phyloP scores from a whole-genome alignment of 2,797 vertebrate species.

The Lutjanus campechanus region DNA sequence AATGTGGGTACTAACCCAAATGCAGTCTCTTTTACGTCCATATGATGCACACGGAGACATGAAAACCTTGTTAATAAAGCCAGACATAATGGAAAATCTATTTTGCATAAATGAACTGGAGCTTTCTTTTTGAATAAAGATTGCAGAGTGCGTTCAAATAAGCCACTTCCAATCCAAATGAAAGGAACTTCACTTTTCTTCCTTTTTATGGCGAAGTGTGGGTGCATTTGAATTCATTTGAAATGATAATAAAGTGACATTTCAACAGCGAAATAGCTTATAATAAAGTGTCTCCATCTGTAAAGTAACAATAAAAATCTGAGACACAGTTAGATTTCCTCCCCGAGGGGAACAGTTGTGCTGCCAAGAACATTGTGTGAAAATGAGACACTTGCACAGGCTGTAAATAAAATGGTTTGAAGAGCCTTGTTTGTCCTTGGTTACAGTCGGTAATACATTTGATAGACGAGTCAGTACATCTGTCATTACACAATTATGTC shows the following conservation, averaged over 20 bases:
- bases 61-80: constrained; percentile 39
- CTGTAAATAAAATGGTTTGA: constrained; percentile 65
- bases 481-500: constrained; percentile 23
- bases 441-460: constrained; percentile 35
- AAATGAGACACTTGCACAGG: constrained; percentile 58
- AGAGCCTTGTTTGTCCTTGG: constrained; percentile 58
- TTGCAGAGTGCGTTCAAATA: constrained; percentile 24
- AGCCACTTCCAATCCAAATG: constrained; percentile 36
- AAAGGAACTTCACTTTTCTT: constrained; percentile 33
- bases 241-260: constrained; percentile 66
- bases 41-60: constrained; percentile 11
- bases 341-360: constrained; percentile 51
- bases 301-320: constrained; percentile 70
- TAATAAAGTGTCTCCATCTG: constrained; percentile 71
- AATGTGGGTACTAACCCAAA: constrained; percentile 31
- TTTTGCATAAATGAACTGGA: constrained; percentile 50
- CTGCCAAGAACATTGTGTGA: constrained; percentile 66
- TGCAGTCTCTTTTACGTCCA: constrained; percentile 23
- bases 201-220: constrained; percentile 10
- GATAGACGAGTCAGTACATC: constrained; percentile 47
- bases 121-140: constrained; percentile 24
- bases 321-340: constrained; percentile 55
- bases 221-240: constrained; percentile 51
- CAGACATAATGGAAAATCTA: constrained; percentile 53
- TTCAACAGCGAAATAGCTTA: constrained; percentile 57